Conservation (phyloP, 1,140 invertebrate species). For the Megathymus violae region DNA sequence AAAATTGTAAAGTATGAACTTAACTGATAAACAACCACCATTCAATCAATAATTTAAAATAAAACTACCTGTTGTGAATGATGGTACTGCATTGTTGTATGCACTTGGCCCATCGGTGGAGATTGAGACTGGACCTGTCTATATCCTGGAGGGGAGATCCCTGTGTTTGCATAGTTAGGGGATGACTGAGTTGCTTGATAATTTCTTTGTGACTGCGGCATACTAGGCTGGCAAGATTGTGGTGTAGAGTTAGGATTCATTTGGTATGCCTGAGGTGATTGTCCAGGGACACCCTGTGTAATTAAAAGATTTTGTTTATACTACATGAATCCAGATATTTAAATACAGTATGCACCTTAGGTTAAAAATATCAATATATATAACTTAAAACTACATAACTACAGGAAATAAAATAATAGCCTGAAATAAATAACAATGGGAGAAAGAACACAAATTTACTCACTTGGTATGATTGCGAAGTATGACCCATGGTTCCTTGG, state of each 20-base stretch:
- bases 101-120: conserved; percentile 66
- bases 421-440: neutral
- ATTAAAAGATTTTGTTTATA: conserved; percentile 14
- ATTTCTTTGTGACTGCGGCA: conserved; percentile 68
- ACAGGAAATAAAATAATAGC: too few species aligned
- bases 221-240: conserved; percentile 63
- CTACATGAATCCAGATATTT: too few species aligned
- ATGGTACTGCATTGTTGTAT: conserved; percentile 75
- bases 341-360: too few species aligned
- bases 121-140: conserved; percentile 71
- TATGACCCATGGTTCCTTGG: conserved; percentile 68
- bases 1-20: too few species aligned
- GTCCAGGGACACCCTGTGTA: conserved; percentile 62
- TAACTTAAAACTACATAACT: too few species aligned
- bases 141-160: conserved; percentile 71
- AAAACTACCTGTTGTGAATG: conserved; percentile 68
- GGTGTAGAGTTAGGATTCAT: conserved; percentile 63
- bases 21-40: too few species aligned
- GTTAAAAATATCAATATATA: too few species aligned
- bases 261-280: conserved; percentile 69
- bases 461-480: conserved; percentile 71
- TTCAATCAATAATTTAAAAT: neutral
- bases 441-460: conserved; percentile 13
- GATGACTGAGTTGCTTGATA: conserved; percentile 71
- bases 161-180: conserved; percentile 61